Conservation (phyloP, 2,888 invertebrate species). For the Catocala sponsa region DNA sequence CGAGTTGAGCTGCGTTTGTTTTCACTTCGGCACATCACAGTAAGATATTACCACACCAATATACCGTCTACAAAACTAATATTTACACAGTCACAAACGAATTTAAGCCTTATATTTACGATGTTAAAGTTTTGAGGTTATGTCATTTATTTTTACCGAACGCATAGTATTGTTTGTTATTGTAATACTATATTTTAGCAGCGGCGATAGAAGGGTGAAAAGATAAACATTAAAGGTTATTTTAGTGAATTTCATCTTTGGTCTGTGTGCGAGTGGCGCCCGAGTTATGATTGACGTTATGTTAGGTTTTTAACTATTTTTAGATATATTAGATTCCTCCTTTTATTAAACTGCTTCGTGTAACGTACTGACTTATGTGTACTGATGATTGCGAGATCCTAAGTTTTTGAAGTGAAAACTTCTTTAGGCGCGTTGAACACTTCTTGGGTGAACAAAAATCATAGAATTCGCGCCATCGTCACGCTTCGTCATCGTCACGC, state of each 20-base stretch:
- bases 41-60: slow-evolving; percentile 46
- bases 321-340: slow-evolving; percentile 22
- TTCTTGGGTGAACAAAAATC: too few relatives aligned
- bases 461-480: too few relatives aligned
- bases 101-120: slow-evolving; percentile 58
- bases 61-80: slow-evolving; percentile 66
- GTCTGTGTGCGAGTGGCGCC: slow-evolving; percentile 83
- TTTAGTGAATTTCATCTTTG: slow-evolving; percentile 85
- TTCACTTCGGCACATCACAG: slow-evolving; percentile 85
- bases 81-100: slow-evolving; percentile 53
- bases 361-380: too few relatives aligned
- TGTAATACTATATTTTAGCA: slow-evolving; percentile 86
- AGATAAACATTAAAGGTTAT: slow-evolving; percentile 84
- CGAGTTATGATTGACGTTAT: slow-evolving; percentile 75
- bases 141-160: slow-evolving; percentile 29
- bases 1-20: slow-evolving; percentile 84
- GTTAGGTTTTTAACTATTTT: slow-evolving; percentile 65
- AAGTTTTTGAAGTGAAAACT: too few relatives aligned
- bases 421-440: too few relatives aligned
- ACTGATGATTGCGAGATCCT: too few relatives aligned
- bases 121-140: slow-evolving; percentile 27
- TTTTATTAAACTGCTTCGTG: neutral
- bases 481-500: too few relatives aligned
- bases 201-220: slow-evolving; percentile 86
- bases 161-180: slow-evolving; percentile 64